phyloP scores from a whole-genome alignment of 1,140 invertebrate genomes.

The Drosophila oshimai region DNA sequence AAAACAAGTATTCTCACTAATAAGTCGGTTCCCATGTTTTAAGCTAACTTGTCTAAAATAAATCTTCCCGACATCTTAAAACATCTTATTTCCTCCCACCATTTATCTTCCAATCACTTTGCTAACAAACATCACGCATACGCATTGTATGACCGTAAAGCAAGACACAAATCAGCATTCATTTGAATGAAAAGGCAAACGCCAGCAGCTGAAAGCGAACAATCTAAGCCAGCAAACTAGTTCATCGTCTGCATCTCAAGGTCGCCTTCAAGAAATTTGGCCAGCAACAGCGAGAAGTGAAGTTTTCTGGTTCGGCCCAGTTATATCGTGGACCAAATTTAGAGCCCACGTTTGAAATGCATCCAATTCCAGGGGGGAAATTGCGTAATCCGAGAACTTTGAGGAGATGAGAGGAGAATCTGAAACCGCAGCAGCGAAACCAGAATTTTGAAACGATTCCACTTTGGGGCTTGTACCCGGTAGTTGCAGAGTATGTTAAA shows the following conservation, averaged over 20 bases:
- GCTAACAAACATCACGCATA: slow-evolving; percentile 28
- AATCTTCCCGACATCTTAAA: not conserved
- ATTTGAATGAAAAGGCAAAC: slow-evolving; percentile 28
- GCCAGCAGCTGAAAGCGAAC: slow-evolving; percentile 7
- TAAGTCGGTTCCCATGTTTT: no score
- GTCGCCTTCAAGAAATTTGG: slow-evolving; percentile 25
- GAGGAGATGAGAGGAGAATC: not conserved
- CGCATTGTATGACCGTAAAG: slow-evolving; percentile 13
- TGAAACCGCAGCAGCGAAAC: slow-evolving; percentile 23
- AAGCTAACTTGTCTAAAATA: no score
- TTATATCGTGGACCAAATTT: not conserved
- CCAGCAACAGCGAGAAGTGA: slow-evolving; percentile 17
- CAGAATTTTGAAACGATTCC: slow-evolving; percentile 30
- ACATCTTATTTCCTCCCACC: slow-evolving; percentile 10
- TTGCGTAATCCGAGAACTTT: slow-evolving; percentile 25
- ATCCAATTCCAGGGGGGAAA: not conserved
- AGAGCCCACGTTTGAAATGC: slow-evolving; percentile 13
- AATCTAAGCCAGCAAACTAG: slow-evolving; percentile 29
- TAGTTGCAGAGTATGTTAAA: slow-evolving; percentile 26
- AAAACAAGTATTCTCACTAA: no score
- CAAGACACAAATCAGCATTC: not conserved
- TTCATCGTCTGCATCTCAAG: slow-evolving; percentile 34
- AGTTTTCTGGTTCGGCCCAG: slow-evolving; percentile 8
- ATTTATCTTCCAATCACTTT: slow-evolving; percentile 15
- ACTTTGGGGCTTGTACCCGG: slow-evolving; percentile 16